phyloP scores from a whole-genome alignment of 2,113 vertebrate genomes.

The Gila orcuttii region DNA sequence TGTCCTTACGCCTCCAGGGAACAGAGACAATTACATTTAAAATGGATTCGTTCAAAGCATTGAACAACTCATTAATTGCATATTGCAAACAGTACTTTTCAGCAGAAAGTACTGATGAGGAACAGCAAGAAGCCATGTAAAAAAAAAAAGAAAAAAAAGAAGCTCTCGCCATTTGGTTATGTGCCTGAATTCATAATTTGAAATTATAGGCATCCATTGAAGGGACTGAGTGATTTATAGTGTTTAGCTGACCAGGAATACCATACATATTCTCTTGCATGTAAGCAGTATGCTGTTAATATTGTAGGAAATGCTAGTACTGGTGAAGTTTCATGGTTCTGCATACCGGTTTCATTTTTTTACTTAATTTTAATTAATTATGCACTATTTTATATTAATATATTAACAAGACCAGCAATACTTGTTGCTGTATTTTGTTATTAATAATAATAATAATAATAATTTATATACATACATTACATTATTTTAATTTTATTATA shows the following conservation, averaged over 20 bases:
- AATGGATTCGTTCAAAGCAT: conserved; percentile 79
- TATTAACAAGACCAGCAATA: too few species aligned
- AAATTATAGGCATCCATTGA: conserved; percentile 59
- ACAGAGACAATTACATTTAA: conserved; percentile 76
- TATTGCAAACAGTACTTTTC: conserved; percentile 79
- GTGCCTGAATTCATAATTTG: conserved; percentile 68
- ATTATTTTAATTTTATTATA: too few species aligned
- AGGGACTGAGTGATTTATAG: conserved; percentile 13
- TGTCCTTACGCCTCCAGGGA: conserved; percentile 66
- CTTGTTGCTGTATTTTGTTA: too few species aligned
- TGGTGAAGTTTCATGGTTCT: neutral
- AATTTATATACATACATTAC: too few species aligned
- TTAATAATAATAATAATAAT: too few species aligned
- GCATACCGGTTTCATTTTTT: neutral
- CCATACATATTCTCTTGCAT: neutral
- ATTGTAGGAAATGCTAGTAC: neutral
- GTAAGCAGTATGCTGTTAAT: neutral
- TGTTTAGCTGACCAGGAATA: conserved; percentile 21
- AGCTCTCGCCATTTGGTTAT: conserved; percentile 63
- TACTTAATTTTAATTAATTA: too few species aligned
- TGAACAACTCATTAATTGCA: conserved; percentile 82
- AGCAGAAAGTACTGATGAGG: conserved; percentile 79
- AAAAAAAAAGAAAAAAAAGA: conserved; percentile 41
- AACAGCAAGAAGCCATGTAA: conserved; percentile 64
- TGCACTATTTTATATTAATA: too few species aligned